Conservation (phyloP, 2,888 invertebrate genomes). For the Pseudolycoriella hygida region DNA sequence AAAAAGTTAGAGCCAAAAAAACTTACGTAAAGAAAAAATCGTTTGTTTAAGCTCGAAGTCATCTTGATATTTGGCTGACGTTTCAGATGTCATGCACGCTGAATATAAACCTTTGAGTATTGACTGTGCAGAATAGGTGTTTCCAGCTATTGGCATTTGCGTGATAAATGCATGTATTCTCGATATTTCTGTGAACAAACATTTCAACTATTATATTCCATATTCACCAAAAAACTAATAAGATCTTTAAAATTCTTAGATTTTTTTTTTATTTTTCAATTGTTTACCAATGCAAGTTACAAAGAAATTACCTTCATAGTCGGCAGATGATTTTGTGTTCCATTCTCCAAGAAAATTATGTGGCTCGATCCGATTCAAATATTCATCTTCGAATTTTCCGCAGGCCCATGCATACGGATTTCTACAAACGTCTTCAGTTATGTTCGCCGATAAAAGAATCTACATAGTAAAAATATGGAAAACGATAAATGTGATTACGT, state of each 20-base stretch:
- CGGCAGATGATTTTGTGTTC: slow-evolving; percentile 25
- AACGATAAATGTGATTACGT: too few relatives aligned
- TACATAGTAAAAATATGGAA: neutral
- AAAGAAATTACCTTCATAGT: slow-evolving; percentile 22
- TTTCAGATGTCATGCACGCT: slow-evolving; percentile 24
- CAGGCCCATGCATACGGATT: slow-evolving; percentile 28
- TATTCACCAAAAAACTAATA: too few relatives aligned
- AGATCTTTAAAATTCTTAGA: neutral
- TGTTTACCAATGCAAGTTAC: too few relatives aligned
- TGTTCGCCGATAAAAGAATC: slow-evolving; percentile 25
- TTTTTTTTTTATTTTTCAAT: neutral
- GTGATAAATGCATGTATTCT: slow-evolving; percentile 26
- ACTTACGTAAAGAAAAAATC: slow-evolving; percentile 24
- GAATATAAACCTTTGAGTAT: slow-evolving; percentile 24
- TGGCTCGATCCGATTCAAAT: slow-evolving; percentile 13
- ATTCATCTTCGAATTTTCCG: slow-evolving; percentile 25
- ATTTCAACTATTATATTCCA: neutral
- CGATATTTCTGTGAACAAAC: slow-evolving; percentile 18
- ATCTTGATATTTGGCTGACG: slow-evolving; percentile 23
- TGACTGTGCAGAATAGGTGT: slow-evolving; percentile 22
- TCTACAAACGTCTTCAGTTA: slow-evolving; percentile 22
- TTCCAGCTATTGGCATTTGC: slow-evolving; percentile 21
- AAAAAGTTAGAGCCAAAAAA: too few relatives aligned
- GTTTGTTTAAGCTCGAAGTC: slow-evolving; percentile 22
- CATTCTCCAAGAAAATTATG: slow-evolving; percentile 26